Evolutionary conservation across 1,140 invertebrate genomes (phyloP).

Genomic region (Streblospio benedicti): DNA sequence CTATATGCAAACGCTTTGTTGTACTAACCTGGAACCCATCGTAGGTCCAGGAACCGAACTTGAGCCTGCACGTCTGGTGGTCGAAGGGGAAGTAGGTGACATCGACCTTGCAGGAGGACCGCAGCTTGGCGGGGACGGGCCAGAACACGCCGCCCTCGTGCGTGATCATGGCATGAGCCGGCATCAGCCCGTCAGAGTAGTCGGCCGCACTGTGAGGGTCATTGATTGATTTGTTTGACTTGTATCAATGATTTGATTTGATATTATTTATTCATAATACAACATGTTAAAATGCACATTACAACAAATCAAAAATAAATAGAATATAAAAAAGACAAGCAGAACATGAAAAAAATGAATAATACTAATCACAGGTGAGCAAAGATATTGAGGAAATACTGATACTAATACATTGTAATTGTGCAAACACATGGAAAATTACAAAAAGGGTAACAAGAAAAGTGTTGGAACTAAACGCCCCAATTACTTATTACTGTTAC

Average conservation of each 20-base stretch:
- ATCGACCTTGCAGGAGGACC: constrained; percentile 60
- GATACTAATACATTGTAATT: too few species aligned
- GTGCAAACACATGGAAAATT: too few species aligned
- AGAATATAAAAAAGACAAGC: background rate
- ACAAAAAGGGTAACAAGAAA: too few species aligned
- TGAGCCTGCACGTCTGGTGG: constrained; percentile 26
- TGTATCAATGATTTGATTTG: background rate
- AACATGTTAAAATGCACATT: background rate
- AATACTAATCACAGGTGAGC: too few species aligned
- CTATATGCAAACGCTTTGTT: background rate
- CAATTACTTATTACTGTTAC: too few species aligned
- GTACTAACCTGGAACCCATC: constrained; percentile 47
- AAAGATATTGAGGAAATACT: too few species aligned
- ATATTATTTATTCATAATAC: background rate
- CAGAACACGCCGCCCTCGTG: constrained; percentile 89
- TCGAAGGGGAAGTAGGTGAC: constrained; percentile 31
- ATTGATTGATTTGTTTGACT: background rate
- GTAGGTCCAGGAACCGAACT: constrained; percentile 31
- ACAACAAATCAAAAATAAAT: background rate
- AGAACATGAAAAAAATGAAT: background rate
- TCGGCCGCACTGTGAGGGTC: constrained; percentile 3
- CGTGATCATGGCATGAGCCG: constrained; percentile 33
- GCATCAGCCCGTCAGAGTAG: constrained; percentile 9
- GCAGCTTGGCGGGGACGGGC: constrained; percentile 94
- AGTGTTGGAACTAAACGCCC: too few species aligned